phyloP scores from a whole-genome alignment of 2,888 invertebrate genomes.

The Clistopyga incitator region DNA sequence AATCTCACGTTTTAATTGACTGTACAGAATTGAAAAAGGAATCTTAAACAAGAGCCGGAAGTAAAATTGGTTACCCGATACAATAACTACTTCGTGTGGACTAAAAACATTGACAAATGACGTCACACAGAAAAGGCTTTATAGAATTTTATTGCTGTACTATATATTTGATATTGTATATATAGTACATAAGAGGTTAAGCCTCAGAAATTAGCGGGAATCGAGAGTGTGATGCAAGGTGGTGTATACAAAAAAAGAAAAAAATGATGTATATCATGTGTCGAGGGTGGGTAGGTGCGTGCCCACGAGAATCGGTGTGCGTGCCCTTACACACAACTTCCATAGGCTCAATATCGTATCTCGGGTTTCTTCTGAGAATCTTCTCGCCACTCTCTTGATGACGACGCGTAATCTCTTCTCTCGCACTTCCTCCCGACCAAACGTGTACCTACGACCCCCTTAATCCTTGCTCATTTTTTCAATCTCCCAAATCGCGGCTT shows the following conservation, averaged over 20 bases:
- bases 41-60: constrained; percentile 28
- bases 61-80: constrained; percentile 22
- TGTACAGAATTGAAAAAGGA: no score
- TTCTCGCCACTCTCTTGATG: constrained; percentile 51
- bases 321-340: constrained; percentile 56
- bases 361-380: constrained; percentile 71
- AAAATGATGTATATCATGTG: constrained; percentile 40
- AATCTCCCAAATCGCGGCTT: neutral
- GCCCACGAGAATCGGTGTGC: constrained; percentile 34
- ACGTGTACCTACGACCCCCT: constrained; percentile 15
- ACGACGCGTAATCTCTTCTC: constrained; percentile 44
- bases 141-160: neutral
- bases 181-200: constrained; percentile 23
- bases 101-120: constrained; percentile 53
- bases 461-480: constrained; percentile 26
- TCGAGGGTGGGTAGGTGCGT: constrained; percentile 53
- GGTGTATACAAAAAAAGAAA: constrained; percentile 53
- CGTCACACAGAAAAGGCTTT: constrained; percentile 43
- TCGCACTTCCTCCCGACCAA: constrained; percentile 32
- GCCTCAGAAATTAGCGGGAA: constrained; percentile 68
- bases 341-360: constrained; percentile 66
- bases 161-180: neutral
- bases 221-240: constrained; percentile 62
- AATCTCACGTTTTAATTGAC: no score
- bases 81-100: constrained; percentile 1